Conservation (phyloP, 2,113 vertebrate species). For the Symphodus melops region DNA sequence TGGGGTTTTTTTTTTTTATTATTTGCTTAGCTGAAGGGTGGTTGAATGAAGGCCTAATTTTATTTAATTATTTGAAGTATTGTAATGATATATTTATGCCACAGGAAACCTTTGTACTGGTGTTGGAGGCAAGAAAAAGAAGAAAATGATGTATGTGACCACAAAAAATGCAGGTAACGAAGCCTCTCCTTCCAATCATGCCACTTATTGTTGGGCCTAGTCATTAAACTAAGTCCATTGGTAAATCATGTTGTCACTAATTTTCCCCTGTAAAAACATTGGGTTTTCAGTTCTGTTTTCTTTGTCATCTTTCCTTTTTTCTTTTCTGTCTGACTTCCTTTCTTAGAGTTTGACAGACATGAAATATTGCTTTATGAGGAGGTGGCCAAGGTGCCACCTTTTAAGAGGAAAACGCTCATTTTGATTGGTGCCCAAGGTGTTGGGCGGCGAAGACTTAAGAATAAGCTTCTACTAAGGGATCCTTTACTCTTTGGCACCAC, state of each 20-base stretch:
- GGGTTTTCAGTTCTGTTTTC: background rate
- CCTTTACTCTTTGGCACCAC: conserved; percentile 92
- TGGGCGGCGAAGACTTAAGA: conserved; percentile 94
- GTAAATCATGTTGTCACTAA: background rate
- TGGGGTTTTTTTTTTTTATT: too few relatives aligned
- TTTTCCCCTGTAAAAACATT: background rate
- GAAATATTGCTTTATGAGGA: conserved; percentile 97
- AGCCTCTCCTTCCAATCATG: background rate
- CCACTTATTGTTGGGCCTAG: background rate
- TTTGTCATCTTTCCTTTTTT: background rate
- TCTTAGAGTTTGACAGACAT: conserved; percentile 94
- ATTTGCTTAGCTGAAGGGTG: too few relatives aligned
- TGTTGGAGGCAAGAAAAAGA: conserved; percentile 94
- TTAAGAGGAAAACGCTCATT: conserved; percentile 95
- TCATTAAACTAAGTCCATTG: background rate
- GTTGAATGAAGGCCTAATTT: too few relatives aligned
- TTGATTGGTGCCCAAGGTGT: conserved; percentile 95
- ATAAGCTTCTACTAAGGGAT: conserved; percentile 91
- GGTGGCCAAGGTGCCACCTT: conserved; percentile 94
- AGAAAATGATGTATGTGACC: conserved; percentile 98
- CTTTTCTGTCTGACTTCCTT: background rate
- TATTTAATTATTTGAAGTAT: too few relatives aligned
- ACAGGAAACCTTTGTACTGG: conserved; percentile 92
- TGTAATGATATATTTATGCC: conserved; percentile 8
- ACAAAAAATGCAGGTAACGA: conserved; percentile 94